Evolutionary conservation across 2,113 vertebrate genomes (phyloP).

Genomic region (Opisthocomus hoazin): DNA sequence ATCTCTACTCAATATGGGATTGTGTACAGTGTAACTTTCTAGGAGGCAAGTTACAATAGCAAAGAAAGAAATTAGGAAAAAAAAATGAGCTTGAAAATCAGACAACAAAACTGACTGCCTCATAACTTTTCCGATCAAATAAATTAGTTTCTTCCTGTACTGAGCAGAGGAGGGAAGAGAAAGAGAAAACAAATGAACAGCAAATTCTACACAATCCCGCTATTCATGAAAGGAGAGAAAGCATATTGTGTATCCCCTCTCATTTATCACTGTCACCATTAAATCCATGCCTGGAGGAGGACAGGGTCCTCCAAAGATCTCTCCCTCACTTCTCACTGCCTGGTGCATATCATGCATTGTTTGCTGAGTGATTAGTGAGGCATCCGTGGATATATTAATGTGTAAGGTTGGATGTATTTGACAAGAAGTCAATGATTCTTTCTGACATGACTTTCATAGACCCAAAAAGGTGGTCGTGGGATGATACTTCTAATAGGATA

Average conservation of each 20-base stretch:
- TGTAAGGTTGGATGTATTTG: constrained; percentile 65
- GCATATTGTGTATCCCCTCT: background rate
- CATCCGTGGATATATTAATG: constrained; percentile 56
- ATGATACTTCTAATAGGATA: constrained; percentile 68
- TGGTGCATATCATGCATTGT: constrained; percentile 24
- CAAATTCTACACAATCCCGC: background rate
- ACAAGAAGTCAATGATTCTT: constrained; percentile 76
- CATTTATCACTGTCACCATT: constrained; percentile 19
- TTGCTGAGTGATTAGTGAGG: constrained; percentile 60
- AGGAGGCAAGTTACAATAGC: background rate
- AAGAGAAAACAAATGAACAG: background rate
- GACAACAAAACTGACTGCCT: background rate
- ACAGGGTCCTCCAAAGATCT: background rate
- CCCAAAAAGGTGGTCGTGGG: constrained; percentile 65
- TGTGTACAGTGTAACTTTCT: background rate
- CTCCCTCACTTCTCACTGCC: background rate
- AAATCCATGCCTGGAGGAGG: background rate
- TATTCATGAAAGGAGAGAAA: background rate
- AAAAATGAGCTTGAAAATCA: background rate
- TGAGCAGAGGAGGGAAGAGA: background rate
- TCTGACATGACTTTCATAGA: constrained; percentile 73
- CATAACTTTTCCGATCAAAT: background rate
- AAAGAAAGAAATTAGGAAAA: background rate
- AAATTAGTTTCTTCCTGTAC: background rate
- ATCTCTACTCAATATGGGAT: background rate